Conservation (phyloP, 2,113 vertebrate species). For the Synodontis membranacea region DNA sequence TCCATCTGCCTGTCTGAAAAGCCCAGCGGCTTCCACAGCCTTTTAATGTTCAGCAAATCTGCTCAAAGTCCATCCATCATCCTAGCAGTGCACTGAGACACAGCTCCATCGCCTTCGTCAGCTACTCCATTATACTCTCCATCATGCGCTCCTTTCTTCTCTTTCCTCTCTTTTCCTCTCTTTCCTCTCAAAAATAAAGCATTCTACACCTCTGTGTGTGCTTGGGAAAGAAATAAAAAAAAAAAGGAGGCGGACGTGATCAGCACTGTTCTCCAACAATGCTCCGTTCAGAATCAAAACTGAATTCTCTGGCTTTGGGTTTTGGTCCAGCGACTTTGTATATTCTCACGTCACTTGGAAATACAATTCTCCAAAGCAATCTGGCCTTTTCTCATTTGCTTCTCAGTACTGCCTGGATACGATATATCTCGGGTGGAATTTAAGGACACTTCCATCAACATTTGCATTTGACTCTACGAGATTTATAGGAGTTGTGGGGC, state of each 20-base stretch:
- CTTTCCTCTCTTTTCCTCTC: conserved; percentile 37
- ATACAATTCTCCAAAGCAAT: conserved; percentile 69
- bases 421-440: conserved; percentile 69
- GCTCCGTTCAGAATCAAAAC: conserved; percentile 62
- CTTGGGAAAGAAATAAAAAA: too few species aligned
- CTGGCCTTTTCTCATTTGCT: conserved; percentile 66
- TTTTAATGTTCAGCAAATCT: conserved; percentile 69
- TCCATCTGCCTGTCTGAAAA: conserved; percentile 47
- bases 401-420: conserved; percentile 55
- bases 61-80: conserved; percentile 65
- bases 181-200: conserved; percentile 49
- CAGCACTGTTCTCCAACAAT: conserved; percentile 48
- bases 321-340: conserved; percentile 56
- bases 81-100: conserved; percentile 49
- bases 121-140: conserved; percentile 53
- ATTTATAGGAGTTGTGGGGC: conserved; percentile 67
- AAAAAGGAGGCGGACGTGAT: conserved; percentile 43
- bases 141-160: conserved; percentile 44
- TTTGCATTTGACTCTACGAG: conserved; percentile 72
- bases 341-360: conserved; percentile 65
- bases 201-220: conserved; percentile 43
- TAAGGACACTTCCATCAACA: conserved; percentile 66
- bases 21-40: conserved; percentile 56
- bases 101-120: conserved; percentile 52
- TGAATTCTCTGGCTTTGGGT: conserved; percentile 53